Evolutionary conservation across 2,888 invertebrate genomes (phyloP), one percentile per base, ranked within the genome.

Genomic region (Colostygia pectinataria): DNA sequence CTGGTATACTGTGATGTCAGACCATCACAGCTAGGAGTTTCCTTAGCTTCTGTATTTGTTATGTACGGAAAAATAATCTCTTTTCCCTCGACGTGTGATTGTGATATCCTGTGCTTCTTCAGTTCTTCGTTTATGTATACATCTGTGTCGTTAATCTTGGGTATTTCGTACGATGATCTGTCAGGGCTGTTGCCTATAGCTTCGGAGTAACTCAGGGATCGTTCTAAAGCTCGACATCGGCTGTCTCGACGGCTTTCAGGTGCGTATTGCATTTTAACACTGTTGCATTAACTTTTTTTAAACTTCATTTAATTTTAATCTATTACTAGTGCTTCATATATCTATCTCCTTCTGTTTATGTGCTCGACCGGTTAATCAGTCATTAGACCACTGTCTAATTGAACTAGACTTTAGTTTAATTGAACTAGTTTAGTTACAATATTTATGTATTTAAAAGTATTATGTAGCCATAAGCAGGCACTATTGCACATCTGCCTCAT

Each of bases 21-120:
- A 0, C 68, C 74, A 29, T 77, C 73, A 1, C 55, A 47, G 6
- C 60, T 68, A 1, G 65, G 53, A 10, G 57, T 62, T 8, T 38
- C 9, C 67, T 66, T n/a, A 66, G 2, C 20, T 20, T 20, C 71
- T 0, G 64, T 63, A 4, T 81, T 77, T 8, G 67, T 42, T 0
- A 71, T 70, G 0, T 65, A 52, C 1, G 82, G 78, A 12, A 88
- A 88, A 0, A 74, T 58, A 1, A 89, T 86, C 64, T 89, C 88
- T 53, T 80, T 87, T 0, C 89, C 89, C 75, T 90, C 90, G 0
- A 89, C 87, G 28, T 87, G 87, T 0, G 82, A 84, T 64, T 89
- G 89, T 0, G 86, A 88, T 49, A 89, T 88, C 40, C 89, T 69
- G 1, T 89, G 84, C 55, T 85, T 87, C 49, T 85, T 88, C 0